A percentile compares a stretch with the other conserved stretches of the same genome.
phyloP scores from a whole-genome alignment of 2,113 vertebrate species.

The Panthera tigris region DNA sequence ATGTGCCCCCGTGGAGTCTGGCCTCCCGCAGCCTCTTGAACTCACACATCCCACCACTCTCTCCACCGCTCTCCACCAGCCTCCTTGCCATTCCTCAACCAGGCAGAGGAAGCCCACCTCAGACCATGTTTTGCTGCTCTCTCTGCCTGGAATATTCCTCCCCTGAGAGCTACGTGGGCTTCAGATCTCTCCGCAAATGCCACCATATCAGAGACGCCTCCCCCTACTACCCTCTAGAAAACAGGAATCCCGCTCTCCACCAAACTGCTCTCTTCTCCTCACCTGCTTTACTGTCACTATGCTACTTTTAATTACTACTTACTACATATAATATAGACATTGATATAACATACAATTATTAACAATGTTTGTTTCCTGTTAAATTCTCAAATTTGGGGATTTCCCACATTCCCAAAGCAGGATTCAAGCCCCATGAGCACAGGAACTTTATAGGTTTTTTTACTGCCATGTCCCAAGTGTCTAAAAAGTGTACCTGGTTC shows the following conservation, averaged over 20 bases:
- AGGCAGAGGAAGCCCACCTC: background rate
- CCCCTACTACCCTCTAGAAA: background rate
- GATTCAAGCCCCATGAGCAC: background rate
- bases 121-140: background rate
- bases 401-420: background rate
- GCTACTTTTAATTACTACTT: background rate
- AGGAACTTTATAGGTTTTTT: background rate
- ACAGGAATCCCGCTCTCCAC: background rate
- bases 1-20: too few relatives aligned
- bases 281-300: background rate
- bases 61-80: background rate
- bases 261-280: background rate
- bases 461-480: background rate
- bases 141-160: background rate
- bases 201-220: background rate
- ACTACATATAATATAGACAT: too few relatives aligned
- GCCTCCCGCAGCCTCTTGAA: rapidly evolving
- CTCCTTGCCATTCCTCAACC: background rate
- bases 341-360: background rate
- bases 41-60: background rate
- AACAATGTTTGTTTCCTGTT: background rate
- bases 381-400: too few relatives aligned
- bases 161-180: background rate
- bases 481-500: background rate
- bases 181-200: background rate